Base-by-base conservation (phyloP, 1,140 invertebrate species). In the Drosophila baimaii region DNA sequence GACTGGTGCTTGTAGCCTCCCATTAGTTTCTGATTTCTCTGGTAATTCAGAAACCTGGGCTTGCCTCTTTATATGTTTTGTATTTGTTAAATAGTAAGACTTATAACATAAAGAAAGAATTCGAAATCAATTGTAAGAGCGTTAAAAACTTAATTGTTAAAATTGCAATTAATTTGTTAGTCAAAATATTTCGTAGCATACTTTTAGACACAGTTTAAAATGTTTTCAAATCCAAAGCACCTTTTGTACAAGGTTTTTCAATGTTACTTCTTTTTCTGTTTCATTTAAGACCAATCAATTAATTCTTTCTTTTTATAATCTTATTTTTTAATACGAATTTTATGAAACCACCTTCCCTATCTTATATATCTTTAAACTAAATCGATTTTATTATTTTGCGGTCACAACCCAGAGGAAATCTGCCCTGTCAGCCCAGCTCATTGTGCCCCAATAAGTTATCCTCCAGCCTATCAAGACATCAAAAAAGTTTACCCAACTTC, bases 391-490 rank as follows among this genome's bases (percentile, higher is more conserved):
- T 0, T 19, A 1, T 4, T 52, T 33, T 21, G 0, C 0, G n/a
- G 5, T 7, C 13, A 33, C 0, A 21, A 15, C 4, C 44, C 23
- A 44, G 27, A 52, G 6, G 35, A 46, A 62, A 55, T 31, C 15
- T 69, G 74, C 55, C 31, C 13, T 51, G 79, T 88, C 79, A 85
- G 58, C 21, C 13, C 17, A 27, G 3, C 25, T 29, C 68, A 23
- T 77, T 73, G 73, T 69, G 21, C 39, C 59, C 61, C 61, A 65
- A 65, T 52, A 21, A 31, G 51, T 52, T 10, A 52, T 65, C 46
- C 55, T 55, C 37, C 55, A 37, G 17, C 10, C 68, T 70, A 86
- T 82, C 21, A 79, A 86, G 82, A 62, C 66, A 83, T 82, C 79
- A 88, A 46, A 72, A 72, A 72, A 72, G 58, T 66, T 44, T 46